A percentile compares a stretch with the other conserved stretches of the same genome.
phyloP scores from a whole-genome alignment of 2,113 vertebrate genomes.

The Nettapus auritus region DNA sequence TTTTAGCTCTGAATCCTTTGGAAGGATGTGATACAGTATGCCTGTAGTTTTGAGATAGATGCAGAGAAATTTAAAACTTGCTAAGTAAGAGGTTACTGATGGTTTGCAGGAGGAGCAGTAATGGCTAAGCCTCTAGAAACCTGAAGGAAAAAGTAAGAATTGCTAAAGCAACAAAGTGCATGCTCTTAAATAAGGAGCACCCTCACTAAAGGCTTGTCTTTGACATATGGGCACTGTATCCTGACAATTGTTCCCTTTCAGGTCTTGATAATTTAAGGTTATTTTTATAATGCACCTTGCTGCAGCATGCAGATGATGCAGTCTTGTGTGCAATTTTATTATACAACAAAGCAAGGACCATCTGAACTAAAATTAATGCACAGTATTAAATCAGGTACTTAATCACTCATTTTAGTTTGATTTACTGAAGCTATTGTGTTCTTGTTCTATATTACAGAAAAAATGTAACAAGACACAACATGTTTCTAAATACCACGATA shows the following conservation, averaged over 20 bases:
- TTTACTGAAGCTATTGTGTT: slow-evolving; percentile 76
- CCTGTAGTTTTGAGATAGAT: slow-evolving; percentile 30
- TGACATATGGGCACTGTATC: slow-evolving; percentile 53
- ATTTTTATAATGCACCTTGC: slow-evolving; percentile 63
- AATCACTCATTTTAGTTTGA: slow-evolving; percentile 75
- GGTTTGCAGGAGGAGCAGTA: neutral
- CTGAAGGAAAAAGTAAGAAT: slow-evolving; percentile 2
- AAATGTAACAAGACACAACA: slow-evolving; percentile 67
- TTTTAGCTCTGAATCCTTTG: neutral
- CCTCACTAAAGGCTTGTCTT: slow-evolving; percentile 27
- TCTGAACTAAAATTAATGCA: slow-evolving; percentile 54
- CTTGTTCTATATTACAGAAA: slow-evolving; percentile 68
- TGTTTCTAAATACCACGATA: slow-evolving; percentile 32
- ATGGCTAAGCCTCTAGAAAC: neutral
- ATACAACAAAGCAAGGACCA: slow-evolving; percentile 15
- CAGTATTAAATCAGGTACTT: slow-evolving; percentile 49
- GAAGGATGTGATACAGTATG: neutral
- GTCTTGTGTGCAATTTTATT: slow-evolving; percentile 1
- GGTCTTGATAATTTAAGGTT: slow-evolving; percentile 61
- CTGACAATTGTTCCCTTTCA: slow-evolving; percentile 25
- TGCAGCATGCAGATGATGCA: slow-evolving; percentile 50
- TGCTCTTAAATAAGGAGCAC: slow-evolving; percentile 23
- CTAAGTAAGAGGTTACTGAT: slow-evolving; percentile 6
- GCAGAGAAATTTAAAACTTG: slow-evolving; percentile 20
- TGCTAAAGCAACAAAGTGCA: neutral